phyloP scores from a whole-genome alignment of 2,797 vertebrate genomes.

The Sebastes matsubarae region DNA sequence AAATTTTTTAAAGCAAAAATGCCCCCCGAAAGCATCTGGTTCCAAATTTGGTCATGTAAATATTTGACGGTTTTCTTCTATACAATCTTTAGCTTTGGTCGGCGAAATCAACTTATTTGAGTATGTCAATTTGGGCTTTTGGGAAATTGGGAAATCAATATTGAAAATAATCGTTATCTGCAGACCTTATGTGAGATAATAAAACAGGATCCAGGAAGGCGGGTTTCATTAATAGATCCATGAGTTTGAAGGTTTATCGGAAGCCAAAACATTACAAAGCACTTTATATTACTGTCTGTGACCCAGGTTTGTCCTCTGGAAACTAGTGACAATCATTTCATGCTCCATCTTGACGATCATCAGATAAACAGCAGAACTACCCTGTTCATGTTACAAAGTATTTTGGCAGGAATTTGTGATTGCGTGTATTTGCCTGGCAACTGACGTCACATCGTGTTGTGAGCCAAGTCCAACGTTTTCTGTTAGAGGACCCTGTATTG shows the following conservation, averaged over 20 bases:
- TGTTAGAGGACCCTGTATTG: not conserved
- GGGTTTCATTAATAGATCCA: not conserved
- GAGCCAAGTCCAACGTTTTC: not conserved
- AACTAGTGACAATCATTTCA: not conserved
- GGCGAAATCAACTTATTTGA: not conserved
- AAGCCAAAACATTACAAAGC: not conserved
- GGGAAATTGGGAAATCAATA: not conserved
- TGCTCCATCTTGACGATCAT: not conserved
- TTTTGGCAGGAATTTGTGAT: conserved; percentile 5
- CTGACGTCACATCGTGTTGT: not conserved
- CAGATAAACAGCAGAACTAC: conserved; percentile 4
- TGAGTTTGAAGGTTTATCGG: not conserved
- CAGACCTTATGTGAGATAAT: not conserved
- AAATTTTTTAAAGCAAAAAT: not conserved
- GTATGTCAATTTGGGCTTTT: not conserved
- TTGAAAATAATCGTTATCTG: not conserved
- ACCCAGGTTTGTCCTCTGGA: not conserved
- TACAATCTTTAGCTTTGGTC: not conserved
- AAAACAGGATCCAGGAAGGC: not conserved
- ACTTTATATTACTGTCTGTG: not conserved
- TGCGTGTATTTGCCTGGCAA: not conserved
- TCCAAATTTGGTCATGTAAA: not conserved
- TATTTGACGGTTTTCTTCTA: too few relatives aligned
- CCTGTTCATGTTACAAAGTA: not conserved
- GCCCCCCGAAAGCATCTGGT: not conserved